Conservation (phyloP, 2,113 vertebrate genomes). For the Hyperopisus bebe region DNA sequence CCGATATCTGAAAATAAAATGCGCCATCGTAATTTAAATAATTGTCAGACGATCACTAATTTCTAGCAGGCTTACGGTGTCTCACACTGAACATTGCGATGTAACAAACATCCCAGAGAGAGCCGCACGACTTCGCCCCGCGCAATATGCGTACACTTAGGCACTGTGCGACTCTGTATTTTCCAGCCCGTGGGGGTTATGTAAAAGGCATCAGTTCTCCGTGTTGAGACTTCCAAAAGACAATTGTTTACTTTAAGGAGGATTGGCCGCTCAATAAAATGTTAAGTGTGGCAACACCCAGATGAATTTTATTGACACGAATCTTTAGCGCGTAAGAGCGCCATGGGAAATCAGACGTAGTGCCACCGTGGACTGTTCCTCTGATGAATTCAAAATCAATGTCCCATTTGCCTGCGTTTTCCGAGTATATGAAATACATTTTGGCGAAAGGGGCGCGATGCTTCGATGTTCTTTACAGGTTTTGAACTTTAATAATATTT, state of each 20-base stretch:
- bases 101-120: not conserved
- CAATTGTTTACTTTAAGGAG: conserved; percentile 56
- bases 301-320: conserved; percentile 76
- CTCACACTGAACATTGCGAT: not conserved
- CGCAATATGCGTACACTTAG: not conserved
- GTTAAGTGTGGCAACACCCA: conserved; percentile 65
- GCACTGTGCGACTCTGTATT: not conserved
- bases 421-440: conserved; percentile 59
- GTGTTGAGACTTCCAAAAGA: conserved; percentile 42
- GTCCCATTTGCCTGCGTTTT: conserved; percentile 59
- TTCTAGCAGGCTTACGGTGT: not conserved
- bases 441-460: conserved; percentile 53
- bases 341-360: conserved; percentile 73
- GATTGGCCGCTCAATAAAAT: conserved; percentile 65
- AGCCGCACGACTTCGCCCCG: not conserved
- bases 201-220: conserved; percentile 20
- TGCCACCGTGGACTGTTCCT: conserved; percentile 44
- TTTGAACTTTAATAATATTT: conserved; percentile 61
- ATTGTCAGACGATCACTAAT: not conserved
- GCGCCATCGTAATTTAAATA: not conserved
- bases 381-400: conserved; percentile 79
- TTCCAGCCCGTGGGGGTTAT: conserved; percentile 4
- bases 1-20: not conserved
- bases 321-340: conserved; percentile 69
- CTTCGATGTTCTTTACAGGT: conserved; percentile 46